These are phyloP conservation scores for Gallinago media DNA, from an alignment of 2,113 vertebrate genomes.

Conservation along the genomic window DNA sequence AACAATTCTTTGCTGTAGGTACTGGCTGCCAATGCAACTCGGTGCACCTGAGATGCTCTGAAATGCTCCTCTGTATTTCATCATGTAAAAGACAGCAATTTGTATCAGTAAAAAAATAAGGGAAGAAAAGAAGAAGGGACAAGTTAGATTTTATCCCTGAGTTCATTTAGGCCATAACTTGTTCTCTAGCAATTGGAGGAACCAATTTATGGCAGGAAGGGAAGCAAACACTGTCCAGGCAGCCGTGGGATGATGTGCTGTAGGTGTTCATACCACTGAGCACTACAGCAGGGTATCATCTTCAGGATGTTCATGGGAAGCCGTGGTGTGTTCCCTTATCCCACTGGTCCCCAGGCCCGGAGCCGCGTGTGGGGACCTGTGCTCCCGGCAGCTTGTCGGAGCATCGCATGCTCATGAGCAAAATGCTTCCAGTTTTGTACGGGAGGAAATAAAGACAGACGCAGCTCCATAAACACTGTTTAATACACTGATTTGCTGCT, in stretches of 20 bases:
- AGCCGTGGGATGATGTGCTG: background rate
- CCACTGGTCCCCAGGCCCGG: rapidly evolving
- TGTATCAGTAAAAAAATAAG: background rate
- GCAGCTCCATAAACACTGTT: background rate
- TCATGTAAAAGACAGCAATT: background rate
- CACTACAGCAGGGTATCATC: rapidly evolving
- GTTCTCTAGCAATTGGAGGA: background rate
- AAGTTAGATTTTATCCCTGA: background rate
- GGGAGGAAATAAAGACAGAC: background rate
- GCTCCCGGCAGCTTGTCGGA: rapidly evolving
- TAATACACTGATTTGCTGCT: background rate
- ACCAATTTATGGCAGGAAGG: rapidly evolving
- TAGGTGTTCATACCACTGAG: background rate
- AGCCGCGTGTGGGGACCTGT: rapidly evolving
- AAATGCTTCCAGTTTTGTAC: background rate
- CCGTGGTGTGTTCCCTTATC: rapidly evolving
- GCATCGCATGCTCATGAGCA: rapidly evolving
- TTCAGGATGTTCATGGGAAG: rapidly evolving
- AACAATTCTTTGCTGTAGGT: background rate
- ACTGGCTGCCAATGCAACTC: background rate
- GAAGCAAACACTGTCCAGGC: rapidly evolving
- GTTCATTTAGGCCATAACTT: background rate
- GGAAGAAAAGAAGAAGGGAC: background rate
- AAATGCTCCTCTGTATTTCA: background rate
- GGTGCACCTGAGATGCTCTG: rapidly evolving